phyloP scores from a whole-genome alignment of 2,888 invertebrate genomes.

The Isotomurus palustris region DNA sequence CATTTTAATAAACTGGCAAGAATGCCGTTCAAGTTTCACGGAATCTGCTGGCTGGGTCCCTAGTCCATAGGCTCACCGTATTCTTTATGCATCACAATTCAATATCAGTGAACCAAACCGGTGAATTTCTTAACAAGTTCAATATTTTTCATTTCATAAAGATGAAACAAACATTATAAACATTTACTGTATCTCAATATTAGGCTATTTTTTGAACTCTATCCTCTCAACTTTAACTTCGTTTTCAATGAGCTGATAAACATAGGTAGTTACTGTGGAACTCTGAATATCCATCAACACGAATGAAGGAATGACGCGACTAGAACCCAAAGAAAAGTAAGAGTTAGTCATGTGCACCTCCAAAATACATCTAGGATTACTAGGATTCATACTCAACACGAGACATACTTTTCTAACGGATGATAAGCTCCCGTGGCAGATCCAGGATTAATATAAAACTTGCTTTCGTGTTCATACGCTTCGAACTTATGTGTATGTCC shows the following conservation, averaged over 20 bases:
- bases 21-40: too few relatives aligned
- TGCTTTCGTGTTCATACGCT: slow-evolving; percentile 96
- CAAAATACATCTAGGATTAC: background rate
- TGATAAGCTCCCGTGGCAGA: slow-evolving; percentile 98
- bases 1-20: too few relatives aligned
- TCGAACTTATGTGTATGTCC: slow-evolving; percentile 99
- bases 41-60: too few relatives aligned
- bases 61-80: too few relatives aligned
- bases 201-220: slow-evolving; percentile 88
- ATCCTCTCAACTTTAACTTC: slow-evolving; percentile 99
- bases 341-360: slow-evolving; percentile 16
- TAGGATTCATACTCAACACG: too few relatives aligned
- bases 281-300: slow-evolving; percentile 99
- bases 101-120: too few relatives aligned
- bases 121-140: background rate
- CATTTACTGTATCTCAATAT: too few relatives aligned
- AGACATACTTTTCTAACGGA: slow-evolving; percentile 76
- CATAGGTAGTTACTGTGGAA: slow-evolving; percentile 94
- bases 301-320: slow-evolving; percentile 88
- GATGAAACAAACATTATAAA: too few relatives aligned
- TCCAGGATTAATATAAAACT: slow-evolving; percentile 98
- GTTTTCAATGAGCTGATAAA: slow-evolving; percentile 93
- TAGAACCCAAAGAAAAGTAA: too few relatives aligned
- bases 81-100: too few relatives aligned
- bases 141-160: background rate